These are phyloP conservation scores for Prochilodus magdalenae DNA, from an alignment of 2,113 vertebrate genomes.

Conservation along the genomic window DNA sequence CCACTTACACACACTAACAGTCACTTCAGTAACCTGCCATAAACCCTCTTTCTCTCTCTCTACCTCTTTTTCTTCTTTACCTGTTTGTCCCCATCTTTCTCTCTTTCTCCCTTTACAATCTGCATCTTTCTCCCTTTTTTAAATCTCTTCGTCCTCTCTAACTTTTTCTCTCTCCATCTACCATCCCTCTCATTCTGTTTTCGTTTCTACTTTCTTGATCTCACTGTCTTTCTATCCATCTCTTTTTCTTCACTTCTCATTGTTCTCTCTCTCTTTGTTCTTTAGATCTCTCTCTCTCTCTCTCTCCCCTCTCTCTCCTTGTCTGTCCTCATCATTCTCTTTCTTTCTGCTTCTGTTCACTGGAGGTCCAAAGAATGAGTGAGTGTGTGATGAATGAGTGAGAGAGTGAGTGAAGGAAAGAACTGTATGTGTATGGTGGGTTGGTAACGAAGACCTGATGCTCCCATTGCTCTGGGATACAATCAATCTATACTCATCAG, in stretches of 20 bases:
- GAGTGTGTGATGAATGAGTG: too few relatives aligned
- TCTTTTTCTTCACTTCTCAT: conserved; percentile 27
- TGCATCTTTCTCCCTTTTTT: conserved; percentile 12
- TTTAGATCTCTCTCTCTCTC: not conserved
- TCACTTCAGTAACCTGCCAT: not conserved
- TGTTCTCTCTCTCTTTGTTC: too few relatives aligned
- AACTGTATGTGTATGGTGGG: too few relatives aligned
- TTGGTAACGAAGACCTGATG: too few relatives aligned
- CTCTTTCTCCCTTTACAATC: not conserved
- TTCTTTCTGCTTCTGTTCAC: too few relatives aligned
- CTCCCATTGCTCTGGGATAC: too few relatives aligned
- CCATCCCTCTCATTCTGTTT: conserved; percentile 26
- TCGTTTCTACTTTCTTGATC: conserved; percentile 37
- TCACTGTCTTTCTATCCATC: conserved; percentile 10
- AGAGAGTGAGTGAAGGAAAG: too few relatives aligned
- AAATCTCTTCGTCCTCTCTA: not conserved
- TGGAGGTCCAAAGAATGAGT: too few relatives aligned
- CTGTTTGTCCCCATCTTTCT: too few relatives aligned
- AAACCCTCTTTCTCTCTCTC: not conserved
- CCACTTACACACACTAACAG: not conserved
- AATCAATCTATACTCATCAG: too few relatives aligned
- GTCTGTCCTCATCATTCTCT: too few relatives aligned
- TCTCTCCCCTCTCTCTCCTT: not conserved
- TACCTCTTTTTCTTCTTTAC: too few relatives aligned
- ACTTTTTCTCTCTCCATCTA: not conserved